Evolutionary conservation across 2,797 vertebrate species (phyloP), one percentile per base, ranked within the genome.

Genomic region (Gambelia wislizenii): DNA sequence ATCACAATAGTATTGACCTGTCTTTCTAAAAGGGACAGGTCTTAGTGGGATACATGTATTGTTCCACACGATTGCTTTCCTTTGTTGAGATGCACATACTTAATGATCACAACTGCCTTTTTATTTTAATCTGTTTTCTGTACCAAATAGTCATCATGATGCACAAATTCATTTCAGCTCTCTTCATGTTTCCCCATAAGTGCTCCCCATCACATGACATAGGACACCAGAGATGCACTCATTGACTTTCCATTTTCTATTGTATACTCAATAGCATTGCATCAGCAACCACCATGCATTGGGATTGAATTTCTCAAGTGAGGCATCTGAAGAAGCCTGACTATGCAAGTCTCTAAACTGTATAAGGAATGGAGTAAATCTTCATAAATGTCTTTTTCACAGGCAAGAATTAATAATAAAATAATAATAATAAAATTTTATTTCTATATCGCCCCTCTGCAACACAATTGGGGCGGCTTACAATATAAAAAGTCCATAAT

Each of bases 101-200:
- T 39, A 79, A 39, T 69, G 22, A 69, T 64, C 42, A 36, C 54
- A 61, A n/a, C 22, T 49, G 27, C n/a, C 13, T 90, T 91, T 89
- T 72, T 80, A 84, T 89, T 93, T 93, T 92, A 83, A 77, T 84
- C 81, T n/a, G 44, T 87, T 88, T 89, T 84, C 83, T 44, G 4
- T 72, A 70, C 39, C n/a, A 92, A 70, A 84, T 2, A 0, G 89
- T 90, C 82, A 87, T 39, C 87, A 91, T 69, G 83, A 54, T 56
- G 44, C 0, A 44, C 0, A 39, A 13, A 30, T 14, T 86, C 59
- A 80, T 86, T 90, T 87, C 80, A 64, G 67, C 6, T 33, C 20
- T 39, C 10, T 84, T 54, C 69, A 22, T 14, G 47, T 72, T 72
- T 84, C 67, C 36, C 20, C 1, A 25, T 12, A 4, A 25, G 67